Conservation (phyloP, 2,113 vertebrate genomes). For the Pipa parva region DNA sequence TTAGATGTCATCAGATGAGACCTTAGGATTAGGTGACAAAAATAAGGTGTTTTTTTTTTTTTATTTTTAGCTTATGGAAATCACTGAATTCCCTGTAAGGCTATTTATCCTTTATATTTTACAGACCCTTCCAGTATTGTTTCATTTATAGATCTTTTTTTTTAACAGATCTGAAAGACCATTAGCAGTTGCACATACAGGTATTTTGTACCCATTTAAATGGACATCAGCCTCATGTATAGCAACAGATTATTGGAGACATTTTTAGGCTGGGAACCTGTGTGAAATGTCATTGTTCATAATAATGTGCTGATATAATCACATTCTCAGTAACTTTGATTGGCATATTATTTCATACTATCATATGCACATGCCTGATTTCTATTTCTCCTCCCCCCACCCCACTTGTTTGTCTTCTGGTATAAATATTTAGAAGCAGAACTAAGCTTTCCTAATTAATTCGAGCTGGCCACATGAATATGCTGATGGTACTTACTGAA, state of each 20-base stretch:
- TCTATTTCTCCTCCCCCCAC: no score
- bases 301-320: slow-evolving; percentile 37
- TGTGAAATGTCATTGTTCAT: slow-evolving; percentile 28
- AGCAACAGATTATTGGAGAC: slow-evolving; percentile 19
- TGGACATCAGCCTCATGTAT: background rate
- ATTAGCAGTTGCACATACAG: background rate
- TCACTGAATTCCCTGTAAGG: no score
- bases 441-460: slow-evolving; percentile 33
- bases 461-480: slow-evolving; percentile 35
- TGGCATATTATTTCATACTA: slow-evolving; percentile 29
- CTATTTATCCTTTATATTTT: no score
- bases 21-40: no score
- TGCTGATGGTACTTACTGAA: slow-evolving; percentile 29
- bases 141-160: no score
- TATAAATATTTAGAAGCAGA: slow-evolving; percentile 38
- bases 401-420: slow-evolving; percentile 31
- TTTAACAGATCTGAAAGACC: background rate
- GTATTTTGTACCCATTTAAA: no score
- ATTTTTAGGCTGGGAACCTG: slow-evolving; percentile 26
- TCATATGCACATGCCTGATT: slow-evolving; percentile 33
- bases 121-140: no score
- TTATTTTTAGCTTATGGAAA: no score
- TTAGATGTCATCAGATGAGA: no score
- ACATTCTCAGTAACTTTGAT: slow-evolving; percentile 32
- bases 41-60: no score